Percentiles rank a stretch among this genome's conserved stretches.
Conservation (phyloP, 2,888 invertebrate genomes). For the Andrena minutula region DNA sequence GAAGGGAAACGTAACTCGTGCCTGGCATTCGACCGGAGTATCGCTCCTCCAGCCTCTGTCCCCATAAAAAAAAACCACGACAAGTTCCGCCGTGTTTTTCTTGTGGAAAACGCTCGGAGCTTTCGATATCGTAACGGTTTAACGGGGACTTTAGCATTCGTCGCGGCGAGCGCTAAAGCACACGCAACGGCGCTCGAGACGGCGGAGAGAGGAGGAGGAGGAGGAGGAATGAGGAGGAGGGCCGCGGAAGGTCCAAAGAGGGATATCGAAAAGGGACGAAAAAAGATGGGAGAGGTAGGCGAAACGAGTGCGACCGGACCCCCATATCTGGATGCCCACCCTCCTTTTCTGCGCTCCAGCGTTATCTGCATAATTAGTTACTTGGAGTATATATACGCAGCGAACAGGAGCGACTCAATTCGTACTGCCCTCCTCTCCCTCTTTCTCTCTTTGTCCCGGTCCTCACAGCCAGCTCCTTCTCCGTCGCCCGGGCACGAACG, state of each 20-base stretch:
- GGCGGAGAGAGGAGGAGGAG: constrained; percentile 1
- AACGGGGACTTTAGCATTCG: constrained; percentile 31
- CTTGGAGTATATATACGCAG: constrained; percentile 68
- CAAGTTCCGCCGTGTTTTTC: constrained; percentile 11
- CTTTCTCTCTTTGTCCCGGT: not conserved
- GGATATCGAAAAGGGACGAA: constrained; percentile 59
- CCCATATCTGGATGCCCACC: constrained; percentile 73
- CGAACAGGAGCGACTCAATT: constrained; percentile 78
- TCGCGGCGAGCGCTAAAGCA: constrained; percentile 58
- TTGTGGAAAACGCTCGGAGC: constrained; percentile 28
- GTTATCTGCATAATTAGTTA: constrained; percentile 82
- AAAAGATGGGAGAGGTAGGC: constrained; percentile 64
- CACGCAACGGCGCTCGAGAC: not conserved
- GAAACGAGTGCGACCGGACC: constrained; percentile 63
- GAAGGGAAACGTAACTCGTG: constrained; percentile 25
- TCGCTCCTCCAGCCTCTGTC: constrained; percentile 19
- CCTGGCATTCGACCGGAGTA: not conserved
- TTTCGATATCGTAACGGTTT: constrained; percentile 48
- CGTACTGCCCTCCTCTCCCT: constrained; percentile 52
- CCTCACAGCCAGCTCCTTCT: not conserved
- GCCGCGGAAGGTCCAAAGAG: constrained; percentile 43
- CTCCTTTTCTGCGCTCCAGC: constrained; percentile 70
- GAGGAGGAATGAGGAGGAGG: constrained; percentile 10
- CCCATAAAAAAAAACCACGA: constrained; percentile 22
- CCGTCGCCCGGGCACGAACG: constrained; percentile 2